A percentile compares a stretch with the other conserved stretches of the same genome.
Evolutionary conservation across 2,797 vertebrate genomes (phyloP).

Genomic region (Malacoctenus gilli): DNA sequence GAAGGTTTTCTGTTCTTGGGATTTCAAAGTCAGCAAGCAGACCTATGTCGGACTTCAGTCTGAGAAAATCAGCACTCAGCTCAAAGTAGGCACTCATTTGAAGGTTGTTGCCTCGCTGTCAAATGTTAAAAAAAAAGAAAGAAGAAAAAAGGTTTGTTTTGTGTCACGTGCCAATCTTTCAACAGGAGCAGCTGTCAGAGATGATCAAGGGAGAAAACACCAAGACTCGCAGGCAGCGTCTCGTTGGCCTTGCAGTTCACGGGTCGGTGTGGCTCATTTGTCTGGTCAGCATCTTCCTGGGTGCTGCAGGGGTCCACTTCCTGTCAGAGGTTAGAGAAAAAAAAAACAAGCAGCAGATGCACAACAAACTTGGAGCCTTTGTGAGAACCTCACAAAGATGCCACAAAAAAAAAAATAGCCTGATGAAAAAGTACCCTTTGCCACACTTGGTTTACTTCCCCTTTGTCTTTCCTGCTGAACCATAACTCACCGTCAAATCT

Average conservation of each 20-base stretch:
- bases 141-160: no score
- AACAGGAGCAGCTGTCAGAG: constrained; percentile 87
- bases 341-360: not conserved
- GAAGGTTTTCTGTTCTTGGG: constrained; percentile 89
- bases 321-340: constrained; percentile 62
- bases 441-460: constrained; percentile 27
- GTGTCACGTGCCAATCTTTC: constrained; percentile 2
- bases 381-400: not conserved
- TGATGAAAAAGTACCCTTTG: not conserved
- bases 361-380: not conserved
- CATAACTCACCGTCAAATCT: no score
- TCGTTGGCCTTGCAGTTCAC: constrained; percentile 32
- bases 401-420: constrained; percentile 6
- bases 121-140: no score
- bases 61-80: constrained; percentile 85
- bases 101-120: constrained; percentile 4
- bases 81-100: constrained; percentile 79
- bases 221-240: constrained; percentile 42
- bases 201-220: constrained; percentile 22
- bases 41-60: constrained; percentile 79
- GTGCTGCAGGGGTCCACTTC: constrained; percentile 62
- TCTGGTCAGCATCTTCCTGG: constrained; percentile 64
- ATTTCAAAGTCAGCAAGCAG: constrained; percentile 88
- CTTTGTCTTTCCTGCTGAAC: constrained; percentile 33
- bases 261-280: constrained; percentile 77